These are phyloP conservation scores for Nephrotoma flavescens DNA, from an alignment of 2,888 invertebrate species.

Conservation along the genomic window DNA sequence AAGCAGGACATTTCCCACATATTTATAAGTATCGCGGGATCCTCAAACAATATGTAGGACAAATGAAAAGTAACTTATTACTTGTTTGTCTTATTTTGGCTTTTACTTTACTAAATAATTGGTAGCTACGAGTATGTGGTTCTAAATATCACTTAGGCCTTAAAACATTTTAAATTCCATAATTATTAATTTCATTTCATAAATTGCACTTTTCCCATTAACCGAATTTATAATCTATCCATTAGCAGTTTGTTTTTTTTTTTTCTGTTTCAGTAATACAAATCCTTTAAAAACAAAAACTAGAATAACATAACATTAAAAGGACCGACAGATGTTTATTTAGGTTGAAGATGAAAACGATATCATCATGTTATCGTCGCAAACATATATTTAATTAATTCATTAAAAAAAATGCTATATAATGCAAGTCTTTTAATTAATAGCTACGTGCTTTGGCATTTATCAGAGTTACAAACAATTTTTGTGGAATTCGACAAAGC, in stretches of 20 bases:
- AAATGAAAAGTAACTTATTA: neutral
- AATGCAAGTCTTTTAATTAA: neutral
- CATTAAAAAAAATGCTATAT: neutral
- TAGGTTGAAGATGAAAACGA: neutral
- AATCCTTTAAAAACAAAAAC: neutral
- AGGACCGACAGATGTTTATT: neutral
- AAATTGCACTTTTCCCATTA: neutral
- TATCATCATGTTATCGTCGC: neutral
- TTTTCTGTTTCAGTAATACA: neutral
- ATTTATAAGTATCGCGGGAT: too few species aligned
- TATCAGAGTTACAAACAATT: too few species aligned
- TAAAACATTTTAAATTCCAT: neutral
- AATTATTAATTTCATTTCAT: neutral
- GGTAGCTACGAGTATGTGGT: neutral
- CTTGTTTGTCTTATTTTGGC: neutral
- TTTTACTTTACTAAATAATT: neutral
- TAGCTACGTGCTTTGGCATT: too few species aligned
- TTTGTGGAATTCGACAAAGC: too few species aligned
- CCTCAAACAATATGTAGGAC: neutral
- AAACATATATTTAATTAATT: neutral
- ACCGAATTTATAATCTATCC: neutral
- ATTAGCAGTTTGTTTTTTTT: neutral
- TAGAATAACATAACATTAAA: neutral
- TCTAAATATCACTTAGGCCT: neutral
- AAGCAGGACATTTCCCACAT: too few species aligned